Conservation (phyloP, 2,113 vertebrate species). For the Rhodinocichla rosea region DNA sequence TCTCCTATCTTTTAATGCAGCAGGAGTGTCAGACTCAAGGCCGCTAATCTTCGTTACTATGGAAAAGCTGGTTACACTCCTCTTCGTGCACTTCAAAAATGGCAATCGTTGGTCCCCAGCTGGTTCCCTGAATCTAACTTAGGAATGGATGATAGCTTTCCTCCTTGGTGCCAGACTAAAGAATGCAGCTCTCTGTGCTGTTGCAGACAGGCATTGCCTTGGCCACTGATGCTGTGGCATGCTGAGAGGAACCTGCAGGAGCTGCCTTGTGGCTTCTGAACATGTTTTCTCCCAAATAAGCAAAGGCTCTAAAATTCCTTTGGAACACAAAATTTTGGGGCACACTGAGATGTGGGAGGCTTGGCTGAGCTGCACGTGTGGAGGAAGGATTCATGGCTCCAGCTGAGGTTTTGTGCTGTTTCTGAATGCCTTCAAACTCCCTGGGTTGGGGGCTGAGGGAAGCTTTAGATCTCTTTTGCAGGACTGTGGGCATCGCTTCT, state of each 20-base stretch:
- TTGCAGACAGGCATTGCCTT: not conserved
- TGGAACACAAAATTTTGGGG: not conserved
- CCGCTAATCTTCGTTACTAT: slow-evolving; percentile 50
- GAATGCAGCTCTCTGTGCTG: not conserved
- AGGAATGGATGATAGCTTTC: slow-evolving; percentile 37
- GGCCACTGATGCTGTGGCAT: not conserved
- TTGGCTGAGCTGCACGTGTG: not conserved
- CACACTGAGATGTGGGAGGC: not conserved
- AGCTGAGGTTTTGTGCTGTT: not conserved
- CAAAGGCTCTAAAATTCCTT: not conserved
- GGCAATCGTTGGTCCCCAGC: slow-evolving; percentile 34
- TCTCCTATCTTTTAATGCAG: slow-evolving; percentile 41
- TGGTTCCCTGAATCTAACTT: slow-evolving; percentile 18
- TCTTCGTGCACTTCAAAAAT: slow-evolving; percentile 35
- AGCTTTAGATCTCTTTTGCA: not conserved
- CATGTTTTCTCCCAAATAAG: not conserved
- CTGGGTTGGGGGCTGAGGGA: not conserved
- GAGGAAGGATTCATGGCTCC: not conserved
- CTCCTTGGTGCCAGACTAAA: slow-evolving; percentile 32
- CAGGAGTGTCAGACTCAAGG: slow-evolving; percentile 49
- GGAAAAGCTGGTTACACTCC: slow-evolving; percentile 43
- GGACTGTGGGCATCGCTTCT: not conserved
- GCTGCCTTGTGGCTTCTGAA: not conserved
- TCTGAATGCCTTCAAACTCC: not conserved
- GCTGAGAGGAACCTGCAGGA: not conserved